These are phyloP conservation scores for Reticulitermes speratus DNA, from an alignment of 1,140 invertebrate genomes.

Conservation along the genomic window DNA sequence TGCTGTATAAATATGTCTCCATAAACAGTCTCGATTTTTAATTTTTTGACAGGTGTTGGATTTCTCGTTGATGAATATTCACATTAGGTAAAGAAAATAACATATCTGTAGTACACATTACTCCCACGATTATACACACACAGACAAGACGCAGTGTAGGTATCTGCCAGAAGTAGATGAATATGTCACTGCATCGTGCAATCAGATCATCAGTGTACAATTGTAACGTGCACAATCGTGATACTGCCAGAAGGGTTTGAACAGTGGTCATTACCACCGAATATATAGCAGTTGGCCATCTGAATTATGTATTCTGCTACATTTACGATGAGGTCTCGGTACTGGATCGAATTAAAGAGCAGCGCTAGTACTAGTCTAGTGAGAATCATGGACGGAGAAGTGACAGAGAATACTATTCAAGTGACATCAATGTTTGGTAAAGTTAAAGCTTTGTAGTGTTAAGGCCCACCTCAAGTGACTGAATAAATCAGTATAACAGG, in stretches of 20 bases:
- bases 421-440: no score
- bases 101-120: no score
- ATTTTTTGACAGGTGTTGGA: no score
- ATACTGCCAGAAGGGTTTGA: background rate
- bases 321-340: background rate
- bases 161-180: background rate
- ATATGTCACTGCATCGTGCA: background rate
- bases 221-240: background rate
- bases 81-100: no score
- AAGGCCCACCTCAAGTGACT: no score
- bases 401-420: background rate
- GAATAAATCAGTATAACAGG: no score
- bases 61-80: no score
- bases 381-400: background rate
- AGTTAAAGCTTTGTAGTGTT: no score
- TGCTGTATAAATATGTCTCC: no score
- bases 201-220: background rate
- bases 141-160: background rate
- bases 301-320: background rate
- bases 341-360: background rate
- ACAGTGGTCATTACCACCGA: background rate
- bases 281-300: background rate
- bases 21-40: no score
- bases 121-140: background rate
- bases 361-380: background rate